phyloP scores from a whole-genome alignment of 2,888 invertebrate species.

The Norana najaformis region DNA sequence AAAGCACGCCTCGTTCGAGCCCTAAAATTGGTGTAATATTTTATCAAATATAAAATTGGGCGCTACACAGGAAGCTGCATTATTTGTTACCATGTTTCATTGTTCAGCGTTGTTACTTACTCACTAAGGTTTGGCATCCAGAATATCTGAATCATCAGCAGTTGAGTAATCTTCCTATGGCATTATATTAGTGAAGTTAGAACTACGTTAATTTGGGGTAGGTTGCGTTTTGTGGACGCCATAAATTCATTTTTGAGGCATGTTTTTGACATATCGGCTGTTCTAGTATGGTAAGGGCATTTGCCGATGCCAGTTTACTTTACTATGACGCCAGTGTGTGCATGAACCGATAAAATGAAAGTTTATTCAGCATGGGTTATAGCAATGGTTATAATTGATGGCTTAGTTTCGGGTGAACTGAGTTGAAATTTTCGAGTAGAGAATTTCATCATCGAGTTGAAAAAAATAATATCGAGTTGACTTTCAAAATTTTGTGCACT shows the following conservation, averaged over 20 bases:
- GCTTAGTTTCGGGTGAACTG: background rate
- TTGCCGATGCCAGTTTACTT: background rate
- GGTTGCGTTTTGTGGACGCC: background rate
- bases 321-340: background rate
- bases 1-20: no score
- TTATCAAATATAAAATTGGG: no score
- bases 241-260: background rate
- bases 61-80: no score
- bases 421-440: background rate
- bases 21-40: no score
- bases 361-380: background rate
- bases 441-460: background rate
- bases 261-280: background rate
- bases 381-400: background rate
- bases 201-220: background rate
- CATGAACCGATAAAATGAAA: background rate
- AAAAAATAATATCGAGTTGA: background rate
- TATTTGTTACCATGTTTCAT: background rate
- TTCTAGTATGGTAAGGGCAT: background rate
- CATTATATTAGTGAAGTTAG: background rate
- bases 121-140: background rate
- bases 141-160: constrained; percentile 13
- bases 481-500: no score
- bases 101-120: background rate
- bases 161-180: background rate